Evolutionary conservation across 2,888 invertebrate species (phyloP).

Genomic region (Atethmia centrago): DNA sequence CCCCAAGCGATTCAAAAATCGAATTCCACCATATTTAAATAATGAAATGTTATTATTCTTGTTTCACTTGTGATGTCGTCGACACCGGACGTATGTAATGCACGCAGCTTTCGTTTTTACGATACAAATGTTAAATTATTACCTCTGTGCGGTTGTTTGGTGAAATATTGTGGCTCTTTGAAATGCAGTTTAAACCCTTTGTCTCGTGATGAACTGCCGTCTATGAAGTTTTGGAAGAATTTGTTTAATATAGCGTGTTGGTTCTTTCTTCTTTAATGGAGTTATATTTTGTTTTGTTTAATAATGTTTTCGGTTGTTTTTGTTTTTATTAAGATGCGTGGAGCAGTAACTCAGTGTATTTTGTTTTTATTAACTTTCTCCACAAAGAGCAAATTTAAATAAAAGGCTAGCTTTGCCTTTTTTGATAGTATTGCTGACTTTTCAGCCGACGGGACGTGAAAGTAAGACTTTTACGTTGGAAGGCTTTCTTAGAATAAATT

Average conservation of each 20-base stretch:
- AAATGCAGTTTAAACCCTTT: constrained; percentile 43
- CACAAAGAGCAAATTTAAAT: too few relatives aligned
- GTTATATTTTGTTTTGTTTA: constrained; percentile 10
- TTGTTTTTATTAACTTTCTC: too few relatives aligned
- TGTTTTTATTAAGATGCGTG: constrained; percentile 8
- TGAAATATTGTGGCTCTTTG: constrained; percentile 40
- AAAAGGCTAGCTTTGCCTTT: too few relatives aligned
- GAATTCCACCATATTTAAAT: constrained; percentile 26
- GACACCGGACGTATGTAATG: constrained; percentile 57
- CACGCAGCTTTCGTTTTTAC: constrained; percentile 38
- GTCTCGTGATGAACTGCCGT: constrained; percentile 46
- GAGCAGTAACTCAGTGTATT: background rate
- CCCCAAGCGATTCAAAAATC: constrained; percentile 23
- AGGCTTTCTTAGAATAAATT: background rate
- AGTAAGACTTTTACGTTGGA: background rate
- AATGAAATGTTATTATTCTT: constrained; percentile 24
- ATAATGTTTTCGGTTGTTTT: background rate
- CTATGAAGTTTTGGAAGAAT: constrained; percentile 45
- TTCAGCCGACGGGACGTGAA: background rate
- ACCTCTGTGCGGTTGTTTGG: constrained; percentile 27
- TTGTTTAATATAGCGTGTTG: constrained; percentile 26
- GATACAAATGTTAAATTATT: constrained; percentile 52
- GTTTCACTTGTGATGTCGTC: constrained; percentile 41
- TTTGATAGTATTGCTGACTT: background rate
- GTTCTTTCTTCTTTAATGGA: background rate